Conservation (phyloP, 2,113 vertebrate species). For the Percina caprodes region DNA sequence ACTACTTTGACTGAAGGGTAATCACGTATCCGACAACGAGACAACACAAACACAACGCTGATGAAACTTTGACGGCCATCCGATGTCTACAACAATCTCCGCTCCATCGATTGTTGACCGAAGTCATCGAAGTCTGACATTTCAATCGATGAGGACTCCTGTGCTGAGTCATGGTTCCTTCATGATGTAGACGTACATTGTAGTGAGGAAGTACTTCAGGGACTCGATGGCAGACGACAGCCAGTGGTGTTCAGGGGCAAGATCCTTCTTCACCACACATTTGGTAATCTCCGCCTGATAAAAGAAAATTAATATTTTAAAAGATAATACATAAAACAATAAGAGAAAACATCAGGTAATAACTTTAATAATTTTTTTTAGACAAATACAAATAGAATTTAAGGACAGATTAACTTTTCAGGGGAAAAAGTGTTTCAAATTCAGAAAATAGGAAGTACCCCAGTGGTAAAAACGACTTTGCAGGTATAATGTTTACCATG, state of each 20-base stretch:
- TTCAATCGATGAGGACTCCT: conserved; percentile 1
- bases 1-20: conserved; percentile 71
- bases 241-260: conserved; percentile 88
- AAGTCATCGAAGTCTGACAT: conserved; percentile 21
- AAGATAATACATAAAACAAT: neutral
- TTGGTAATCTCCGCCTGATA: conserved; percentile 90
- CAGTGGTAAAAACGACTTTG: neutral
- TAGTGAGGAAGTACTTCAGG: conserved; percentile 91
- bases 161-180: conserved; percentile 86
- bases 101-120: conserved; percentile 19
- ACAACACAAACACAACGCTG: conserved; percentile 43
- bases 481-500: neutral
- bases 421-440: neutral
- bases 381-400: neutral
- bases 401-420: neutral
- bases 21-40: conserved; percentile 34
- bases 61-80: conserved; percentile 62
- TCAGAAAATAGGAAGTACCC: neutral
- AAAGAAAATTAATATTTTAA: neutral
- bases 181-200: conserved; percentile 90
- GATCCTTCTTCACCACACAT: conserved; percentile 91
- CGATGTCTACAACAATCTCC: neutral
- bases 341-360: neutral
- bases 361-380: neutral
- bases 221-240: conserved; percentile 86